Conservation (phyloP, 2,113 vertebrate species). For the Sorex araneus region DNA sequence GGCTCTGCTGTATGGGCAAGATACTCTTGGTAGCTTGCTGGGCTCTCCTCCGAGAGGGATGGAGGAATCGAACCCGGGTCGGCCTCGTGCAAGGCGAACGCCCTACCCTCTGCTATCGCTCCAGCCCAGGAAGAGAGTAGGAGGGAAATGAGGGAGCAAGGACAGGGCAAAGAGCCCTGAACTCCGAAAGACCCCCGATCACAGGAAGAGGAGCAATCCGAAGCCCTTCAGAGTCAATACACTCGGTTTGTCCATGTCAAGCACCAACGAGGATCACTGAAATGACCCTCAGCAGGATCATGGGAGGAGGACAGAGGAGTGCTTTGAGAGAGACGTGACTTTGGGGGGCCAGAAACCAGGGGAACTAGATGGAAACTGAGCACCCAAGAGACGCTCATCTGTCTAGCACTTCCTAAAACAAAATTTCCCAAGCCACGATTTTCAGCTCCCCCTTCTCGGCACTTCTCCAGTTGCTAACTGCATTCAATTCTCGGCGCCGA, state of each 20-base stretch:
- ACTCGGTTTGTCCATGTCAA: conserved; percentile 82
- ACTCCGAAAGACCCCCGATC: too few relatives aligned
- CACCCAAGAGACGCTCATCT: too few relatives aligned
- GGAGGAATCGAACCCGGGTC: too few relatives aligned
- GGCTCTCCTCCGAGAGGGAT: too few relatives aligned
- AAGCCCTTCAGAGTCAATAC: conserved; percentile 85
- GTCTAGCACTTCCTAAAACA: not conserved
- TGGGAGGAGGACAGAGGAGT: too few relatives aligned
- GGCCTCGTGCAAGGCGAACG: too few relatives aligned
- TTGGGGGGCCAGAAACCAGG: not conserved
- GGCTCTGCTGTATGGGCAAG: too few relatives aligned
- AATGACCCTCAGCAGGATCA: conserved; percentile 52
- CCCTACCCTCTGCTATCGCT: too few relatives aligned
- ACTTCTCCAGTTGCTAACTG: not conserved
- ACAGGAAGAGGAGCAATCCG: conserved; percentile 49
- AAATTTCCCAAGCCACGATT: not conserved
- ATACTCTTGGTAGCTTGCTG: too few relatives aligned
- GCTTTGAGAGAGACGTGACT: not conserved
- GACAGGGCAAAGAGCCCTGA: too few relatives aligned
- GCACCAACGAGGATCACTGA: conserved; percentile 74
- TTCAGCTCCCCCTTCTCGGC: not conserved
- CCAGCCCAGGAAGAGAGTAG: conserved; percentile 49
- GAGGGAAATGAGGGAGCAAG: conserved; percentile 68
- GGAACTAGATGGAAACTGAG: not conserved
- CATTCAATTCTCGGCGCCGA: not conserved